These are phyloP conservation scores for Dicerorhinus sumatrensis DNA, from an alignment of 2,113 vertebrate genomes.

Conservation along the genomic window DNA sequence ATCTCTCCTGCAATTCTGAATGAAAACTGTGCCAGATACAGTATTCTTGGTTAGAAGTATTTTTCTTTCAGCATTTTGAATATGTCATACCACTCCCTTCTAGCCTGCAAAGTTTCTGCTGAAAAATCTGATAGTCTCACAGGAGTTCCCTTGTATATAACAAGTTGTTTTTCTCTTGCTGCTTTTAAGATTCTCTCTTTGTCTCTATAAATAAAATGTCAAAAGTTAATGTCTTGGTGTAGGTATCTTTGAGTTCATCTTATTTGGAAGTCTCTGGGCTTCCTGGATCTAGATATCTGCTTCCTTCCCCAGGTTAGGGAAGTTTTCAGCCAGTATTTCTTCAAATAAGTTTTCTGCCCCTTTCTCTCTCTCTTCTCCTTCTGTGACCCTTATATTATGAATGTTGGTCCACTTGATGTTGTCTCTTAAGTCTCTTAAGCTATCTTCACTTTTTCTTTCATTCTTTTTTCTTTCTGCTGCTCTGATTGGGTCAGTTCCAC, in stretches of 20 bases:
- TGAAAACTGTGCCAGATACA: not conserved
- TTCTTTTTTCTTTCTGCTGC: not conserved
- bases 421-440: not conserved
- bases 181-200: not conserved
- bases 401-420: not conserved
- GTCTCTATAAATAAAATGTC: not conserved
- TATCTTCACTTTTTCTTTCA: not conserved
- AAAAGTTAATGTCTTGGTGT: not conserved
- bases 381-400: not conserved
- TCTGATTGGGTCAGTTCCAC: not conserved
- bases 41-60: not conserved
- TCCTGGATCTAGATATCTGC: not conserved
- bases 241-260: not conserved
- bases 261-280: not conserved
- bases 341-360: not conserved
- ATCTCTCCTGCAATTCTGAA: not conserved
- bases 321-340: not conserved
- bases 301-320: not conserved
- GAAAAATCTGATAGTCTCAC: not conserved
- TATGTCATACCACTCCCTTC: not conserved
- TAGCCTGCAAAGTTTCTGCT: not conserved
- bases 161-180: not conserved
- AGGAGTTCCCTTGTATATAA: not conserved
- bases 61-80: not conserved
- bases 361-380: not conserved